A percentile compares a stretch with the other conserved stretches of the same genome.
Evolutionary conservation across 1,140 invertebrate species (phyloP).

Genomic region (Lutraria rhynchaena): DNA sequence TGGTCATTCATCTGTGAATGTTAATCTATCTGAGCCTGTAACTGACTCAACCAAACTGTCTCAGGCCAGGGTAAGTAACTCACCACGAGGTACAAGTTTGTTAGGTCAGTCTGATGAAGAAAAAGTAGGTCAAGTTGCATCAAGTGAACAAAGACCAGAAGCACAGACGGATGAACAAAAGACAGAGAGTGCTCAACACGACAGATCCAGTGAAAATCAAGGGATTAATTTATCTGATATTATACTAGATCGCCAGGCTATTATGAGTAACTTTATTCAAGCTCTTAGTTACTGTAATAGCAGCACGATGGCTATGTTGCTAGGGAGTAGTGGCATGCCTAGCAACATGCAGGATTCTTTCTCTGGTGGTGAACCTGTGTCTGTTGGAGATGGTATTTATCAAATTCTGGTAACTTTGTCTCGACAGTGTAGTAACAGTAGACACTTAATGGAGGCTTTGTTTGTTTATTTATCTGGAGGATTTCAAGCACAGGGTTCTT

Average conservation of each 20-base stretch:
- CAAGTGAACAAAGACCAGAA: conserved; percentile 68
- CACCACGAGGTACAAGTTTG: conserved; percentile 40
- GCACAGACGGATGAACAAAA: conserved; percentile 74
- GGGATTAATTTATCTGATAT: conserved; percentile 75
- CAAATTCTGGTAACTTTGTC: conserved; percentile 89
- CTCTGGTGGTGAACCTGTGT: conserved; percentile 85
- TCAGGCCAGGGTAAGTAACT: conserved; percentile 66
- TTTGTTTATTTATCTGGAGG: conserved; percentile 87
- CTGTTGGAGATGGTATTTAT: conserved; percentile 92
- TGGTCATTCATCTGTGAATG: conserved; percentile 48
- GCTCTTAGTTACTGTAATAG: conserved; percentile 85
- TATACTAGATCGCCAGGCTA: conserved; percentile 82
- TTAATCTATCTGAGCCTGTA: conserved; percentile 67
- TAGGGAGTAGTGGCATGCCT: conserved; percentile 74
- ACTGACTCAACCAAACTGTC: conserved; percentile 71
- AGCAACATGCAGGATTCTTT: conserved; percentile 75
- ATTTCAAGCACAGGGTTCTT: conserved; percentile 54
- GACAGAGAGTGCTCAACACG: conserved; percentile 61
- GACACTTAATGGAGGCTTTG: conserved; percentile 88
- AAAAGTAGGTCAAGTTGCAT: conserved; percentile 65
- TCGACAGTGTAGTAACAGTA: conserved; percentile 87
- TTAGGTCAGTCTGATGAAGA: conserved; percentile 76
- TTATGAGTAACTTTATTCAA: conserved; percentile 91
- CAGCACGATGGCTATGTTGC: conserved; percentile 82
- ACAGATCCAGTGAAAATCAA: conserved; percentile 25